A percentile compares a stretch with the other conserved stretches of the same genome.
Conservation (phyloP, 2,113 vertebrate genomes). For the Sylvicapra grimmia region DNA sequence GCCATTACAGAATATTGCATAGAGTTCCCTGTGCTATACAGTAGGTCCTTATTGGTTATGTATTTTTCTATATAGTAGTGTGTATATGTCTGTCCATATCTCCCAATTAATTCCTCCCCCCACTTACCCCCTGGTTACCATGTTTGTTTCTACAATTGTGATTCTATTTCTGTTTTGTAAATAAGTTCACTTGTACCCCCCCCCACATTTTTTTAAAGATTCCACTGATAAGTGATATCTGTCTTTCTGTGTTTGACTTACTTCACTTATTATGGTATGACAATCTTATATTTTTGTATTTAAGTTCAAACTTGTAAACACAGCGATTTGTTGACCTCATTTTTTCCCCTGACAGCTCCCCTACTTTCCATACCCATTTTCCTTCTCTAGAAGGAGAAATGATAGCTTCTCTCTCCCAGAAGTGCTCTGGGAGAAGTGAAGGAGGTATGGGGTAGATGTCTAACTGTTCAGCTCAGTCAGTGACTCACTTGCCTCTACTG, state of each 20-base stretch:
- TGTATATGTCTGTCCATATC: background rate
- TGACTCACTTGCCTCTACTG: background rate
- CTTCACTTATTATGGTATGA: background rate
- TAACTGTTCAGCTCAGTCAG: background rate
- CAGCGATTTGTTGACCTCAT: background rate
- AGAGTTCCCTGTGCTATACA: background rate
- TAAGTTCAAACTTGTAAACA: background rate
- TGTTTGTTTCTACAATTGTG: background rate
- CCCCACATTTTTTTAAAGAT: background rate
- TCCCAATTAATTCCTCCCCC: background rate
- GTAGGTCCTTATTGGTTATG: background rate
- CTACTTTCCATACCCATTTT: background rate
- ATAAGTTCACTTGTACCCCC: background rate
- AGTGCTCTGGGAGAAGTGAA: background rate
- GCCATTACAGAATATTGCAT: background rate
- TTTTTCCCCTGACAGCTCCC: background rate
- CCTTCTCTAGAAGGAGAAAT: background rate
- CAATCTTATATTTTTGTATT: background rate
- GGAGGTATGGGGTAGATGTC: background rate
- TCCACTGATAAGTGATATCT: background rate
- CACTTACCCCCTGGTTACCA: background rate
- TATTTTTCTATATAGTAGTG: background rate
- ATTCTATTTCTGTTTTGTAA: background rate
- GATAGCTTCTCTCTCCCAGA: background rate
- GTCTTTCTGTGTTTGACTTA: background rate